A percentile compares a stretch with the other conserved stretches of the same genome.
Conservation (phyloP, 2,797 vertebrate species). For the Rhynchonycteris naso region DNA sequence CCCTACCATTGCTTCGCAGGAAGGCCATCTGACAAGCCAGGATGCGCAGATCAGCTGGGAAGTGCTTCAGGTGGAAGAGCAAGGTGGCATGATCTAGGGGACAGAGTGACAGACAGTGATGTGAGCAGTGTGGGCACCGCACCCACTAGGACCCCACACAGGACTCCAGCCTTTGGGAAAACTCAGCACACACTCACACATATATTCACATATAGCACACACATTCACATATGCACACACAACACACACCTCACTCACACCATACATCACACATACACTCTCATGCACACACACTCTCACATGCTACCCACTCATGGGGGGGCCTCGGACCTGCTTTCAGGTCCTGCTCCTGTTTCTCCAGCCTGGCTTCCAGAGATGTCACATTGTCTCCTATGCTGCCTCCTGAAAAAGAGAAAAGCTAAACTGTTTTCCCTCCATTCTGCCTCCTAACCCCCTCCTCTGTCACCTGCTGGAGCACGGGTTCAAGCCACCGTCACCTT, state of each 20-base stretch:
- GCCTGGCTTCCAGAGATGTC: slow-evolving; percentile 34
- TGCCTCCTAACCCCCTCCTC: not conserved
- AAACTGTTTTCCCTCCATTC: rapidly evolving
- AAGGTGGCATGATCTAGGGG: slow-evolving; percentile 62
- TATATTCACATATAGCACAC: not conserved
- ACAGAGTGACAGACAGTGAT: not conserved
- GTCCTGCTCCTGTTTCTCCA: slow-evolving; percentile 63
- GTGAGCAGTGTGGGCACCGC: rapidly evolving
- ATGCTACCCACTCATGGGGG: not conserved
- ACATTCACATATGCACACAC: not conserved
- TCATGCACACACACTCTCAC: not conserved
- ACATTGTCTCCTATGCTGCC: not conserved
- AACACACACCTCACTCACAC: not conserved
- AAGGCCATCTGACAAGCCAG: slow-evolving; percentile 67
- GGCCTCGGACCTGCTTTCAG: slow-evolving; percentile 68
- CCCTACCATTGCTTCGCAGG: slow-evolving; percentile 60
- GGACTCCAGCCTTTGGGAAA: not conserved
- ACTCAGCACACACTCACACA: not conserved
- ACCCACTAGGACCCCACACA: not conserved
- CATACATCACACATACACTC: too few species aligned
- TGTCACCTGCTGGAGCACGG: not conserved
- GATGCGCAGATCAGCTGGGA: slow-evolving; percentile 30
- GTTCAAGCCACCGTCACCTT: too few species aligned
- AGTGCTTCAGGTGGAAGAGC: slow-evolving; percentile 69
- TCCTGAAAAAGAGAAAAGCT: slow-evolving; percentile 34